These are phyloP conservation scores for Zele albiditarsus DNA, from an alignment of 2,888 invertebrate genomes.

Conservation along the genomic window DNA sequence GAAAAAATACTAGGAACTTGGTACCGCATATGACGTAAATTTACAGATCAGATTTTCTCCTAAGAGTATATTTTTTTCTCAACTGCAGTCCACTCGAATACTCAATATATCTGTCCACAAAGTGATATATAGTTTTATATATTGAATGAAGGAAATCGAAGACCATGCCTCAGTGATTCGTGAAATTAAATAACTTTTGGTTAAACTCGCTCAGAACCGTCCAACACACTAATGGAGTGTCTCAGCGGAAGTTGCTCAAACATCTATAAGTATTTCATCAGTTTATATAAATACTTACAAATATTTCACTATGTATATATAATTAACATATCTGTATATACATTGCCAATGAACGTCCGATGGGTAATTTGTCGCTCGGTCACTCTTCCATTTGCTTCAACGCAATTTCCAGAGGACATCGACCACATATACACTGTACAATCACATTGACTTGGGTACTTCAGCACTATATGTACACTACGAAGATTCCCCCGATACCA, in stretches of 20 bases:
- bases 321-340: neutral
- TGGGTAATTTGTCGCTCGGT: constrained; percentile 15
- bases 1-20: too few relatives aligned
- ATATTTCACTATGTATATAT: neutral
- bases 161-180: constrained; percentile 5
- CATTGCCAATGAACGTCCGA: neutral
- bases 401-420: constrained; percentile 7
- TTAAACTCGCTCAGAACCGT: neutral
- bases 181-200: constrained; percentile 18
- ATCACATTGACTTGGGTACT: neutral
- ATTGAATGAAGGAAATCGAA: constrained; percentile 3
- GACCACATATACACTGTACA: neutral
- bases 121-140: neutral
- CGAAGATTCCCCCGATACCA: neutral
- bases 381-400: constrained; percentile 11
- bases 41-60: neutral
- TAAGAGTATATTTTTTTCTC: neutral
- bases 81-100: neutral
- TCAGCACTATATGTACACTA: neutral
- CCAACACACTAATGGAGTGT: constrained; percentile 3
- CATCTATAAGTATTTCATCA: neutral
- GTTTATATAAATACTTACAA: neutral
- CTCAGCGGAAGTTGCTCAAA: neutral
- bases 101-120: neutral
- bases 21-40: neutral